Conservation (phyloP, 92 coral and sea anemone species). For the Porites evermanni region DNA sequence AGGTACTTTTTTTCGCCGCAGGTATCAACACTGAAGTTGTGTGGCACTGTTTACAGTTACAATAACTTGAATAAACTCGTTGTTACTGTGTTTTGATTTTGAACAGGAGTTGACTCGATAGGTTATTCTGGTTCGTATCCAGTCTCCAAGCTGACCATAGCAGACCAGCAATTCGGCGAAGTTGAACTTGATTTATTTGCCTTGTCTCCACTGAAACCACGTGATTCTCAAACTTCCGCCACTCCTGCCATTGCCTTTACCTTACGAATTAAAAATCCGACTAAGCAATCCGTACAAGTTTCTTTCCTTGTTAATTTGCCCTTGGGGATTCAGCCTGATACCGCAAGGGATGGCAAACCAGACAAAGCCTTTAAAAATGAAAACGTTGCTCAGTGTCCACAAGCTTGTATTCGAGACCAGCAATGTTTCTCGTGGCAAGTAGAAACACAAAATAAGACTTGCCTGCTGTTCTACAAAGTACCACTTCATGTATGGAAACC, state of each 20-base stretch:
- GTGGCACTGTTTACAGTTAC: no score
- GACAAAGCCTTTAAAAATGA: background rate
- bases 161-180: constrained; percentile 29
- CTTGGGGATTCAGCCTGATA: constrained; percentile 44
- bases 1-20: no score
- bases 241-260: constrained; percentile 43
- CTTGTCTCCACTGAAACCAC: constrained; percentile 45
- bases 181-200: constrained; percentile 34
- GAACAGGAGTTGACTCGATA: constrained; percentile 37
- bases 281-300: background rate
- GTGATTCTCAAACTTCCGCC: constrained; percentile 45
- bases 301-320: constrained; percentile 45
- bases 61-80: no score
- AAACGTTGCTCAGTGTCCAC: constrained; percentile 2
- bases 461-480: constrained; percentile 12
- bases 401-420: background rate
- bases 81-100: background rate
- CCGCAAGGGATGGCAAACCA: constrained; percentile 15
- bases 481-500: constrained; percentile 43
- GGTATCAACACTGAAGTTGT: no score
- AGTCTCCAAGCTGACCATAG: constrained; percentile 42
- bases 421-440: constrained; percentile 50
- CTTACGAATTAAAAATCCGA: constrained; percentile 37
- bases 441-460: constrained; percentile 11
- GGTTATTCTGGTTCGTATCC: constrained; percentile 56